A percentile compares a stretch with the other conserved stretches of the same genome.
phyloP scores from a whole-genome alignment of 2,797 vertebrate genomes.

The Myotis myotis region DNA sequence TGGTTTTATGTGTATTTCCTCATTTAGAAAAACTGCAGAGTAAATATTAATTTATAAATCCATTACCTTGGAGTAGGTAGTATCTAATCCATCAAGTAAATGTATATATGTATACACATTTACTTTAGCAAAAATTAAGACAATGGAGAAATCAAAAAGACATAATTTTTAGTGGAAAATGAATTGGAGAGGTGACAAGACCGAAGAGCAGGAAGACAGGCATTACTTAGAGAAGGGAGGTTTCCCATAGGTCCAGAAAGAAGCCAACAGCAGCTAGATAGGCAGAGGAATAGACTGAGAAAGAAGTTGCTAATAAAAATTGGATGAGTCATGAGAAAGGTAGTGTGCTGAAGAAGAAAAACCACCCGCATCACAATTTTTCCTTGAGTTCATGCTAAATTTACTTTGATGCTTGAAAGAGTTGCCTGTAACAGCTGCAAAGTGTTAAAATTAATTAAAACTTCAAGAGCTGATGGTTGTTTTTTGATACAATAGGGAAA shows the following conservation, averaged over 20 bases:
- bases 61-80: not conserved
- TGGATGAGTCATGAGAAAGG: not conserved
- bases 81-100: not conserved
- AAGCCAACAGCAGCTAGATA: not conserved
- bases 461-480: not conserved
- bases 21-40: not conserved
- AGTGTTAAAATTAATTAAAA: not conserved
- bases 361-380: not conserved
- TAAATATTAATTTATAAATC: not conserved
- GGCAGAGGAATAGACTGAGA: not conserved
- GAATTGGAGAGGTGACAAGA: not conserved
- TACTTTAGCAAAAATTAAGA: not conserved
- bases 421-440: not conserved
- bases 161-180: not conserved
- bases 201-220: not conserved
- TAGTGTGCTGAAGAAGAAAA: not conserved
- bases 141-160: not conserved
- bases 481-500: not conserved
- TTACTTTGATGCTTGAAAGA: not conserved
- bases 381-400: not conserved
- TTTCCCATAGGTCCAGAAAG: not conserved
- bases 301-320: not conserved
- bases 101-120: not conserved
- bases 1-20: not conserved
- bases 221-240: not conserved